Base-by-base conservation (phyloP, 2,888 invertebrate genomes). In the Portevinia maculata region DNA sequence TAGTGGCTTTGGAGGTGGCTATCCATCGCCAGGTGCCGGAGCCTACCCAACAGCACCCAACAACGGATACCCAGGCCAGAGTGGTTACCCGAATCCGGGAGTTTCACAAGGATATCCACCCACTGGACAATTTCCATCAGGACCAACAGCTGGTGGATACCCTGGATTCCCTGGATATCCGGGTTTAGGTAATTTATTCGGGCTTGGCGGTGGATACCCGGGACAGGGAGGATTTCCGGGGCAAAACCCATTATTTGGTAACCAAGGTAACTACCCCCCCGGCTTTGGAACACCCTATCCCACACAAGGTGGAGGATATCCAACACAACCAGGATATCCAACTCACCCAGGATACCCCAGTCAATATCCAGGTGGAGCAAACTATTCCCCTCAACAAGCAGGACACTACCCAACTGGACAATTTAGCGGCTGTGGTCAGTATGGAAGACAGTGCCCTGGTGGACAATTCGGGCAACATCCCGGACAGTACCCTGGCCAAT, bases 211-310 rank as follows among this genome's bases (percentile, higher is more conserved):
- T 8, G 74, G 46, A 0, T 84, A 67, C 24, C 84, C 85, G 0
- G 79, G 74, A 13, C 59, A 69, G 57, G 28, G 17, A 67, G 30
- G 52, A 46, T 53, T 19, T 6, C 62, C 13, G 48, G 13, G 86
- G 78, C 85, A 59, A 84, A 50, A 62, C 65, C 84, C 13, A 55
- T 46, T 21, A 21, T 39, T 9, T 48, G 13, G 85, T 5, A 48
- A 21, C 1, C 59, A 69, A 34, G 78, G 71, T 13, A 78, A 69
- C 15, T 52, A 52, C 11, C 50, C 76, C 52, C 73, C 83, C 65
- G n/a, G 74, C 39, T 28, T 62, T 53, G 79, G 84, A 6, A 85
- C 75, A 1, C 85, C 85, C 1, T 87, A 84, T 81, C 85, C 86
- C 6, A 64, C 37, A 5, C 76, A 73, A n/a, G 52, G 41, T 21